Evolutionary conservation across 2,888 invertebrate genomes (phyloP).

Genomic region (Xestia ashworthii): DNA sequence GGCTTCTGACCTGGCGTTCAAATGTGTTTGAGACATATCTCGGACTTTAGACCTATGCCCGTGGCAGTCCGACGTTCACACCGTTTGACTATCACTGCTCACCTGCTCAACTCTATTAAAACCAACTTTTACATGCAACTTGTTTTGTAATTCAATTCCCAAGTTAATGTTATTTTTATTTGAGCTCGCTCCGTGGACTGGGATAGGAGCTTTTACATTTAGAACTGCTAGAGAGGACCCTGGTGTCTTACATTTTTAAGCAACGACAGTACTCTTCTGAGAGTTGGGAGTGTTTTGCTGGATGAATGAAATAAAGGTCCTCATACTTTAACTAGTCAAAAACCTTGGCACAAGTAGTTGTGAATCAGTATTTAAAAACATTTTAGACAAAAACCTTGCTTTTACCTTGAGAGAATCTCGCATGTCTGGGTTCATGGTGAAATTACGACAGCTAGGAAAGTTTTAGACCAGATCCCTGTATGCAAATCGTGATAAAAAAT

Average conservation of each 20-base stretch:
- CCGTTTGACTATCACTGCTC: no score
- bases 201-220: constrained; percentile 4
- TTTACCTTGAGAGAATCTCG: not conserved
- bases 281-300: not conserved
- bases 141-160: not conserved
- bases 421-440: not conserved
- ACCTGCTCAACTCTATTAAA: not conserved
- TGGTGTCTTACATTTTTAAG: constrained; percentile 9
- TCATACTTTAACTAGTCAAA: not conserved
- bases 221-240: not conserved
- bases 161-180: not conserved
- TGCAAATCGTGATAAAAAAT: constrained; percentile 9
- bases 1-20: no score
- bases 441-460: not conserved
- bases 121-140: not conserved
- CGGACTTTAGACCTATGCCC: no score
- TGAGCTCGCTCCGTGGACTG: not conserved
- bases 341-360: not conserved
- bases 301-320: not conserved
- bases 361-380: not conserved
- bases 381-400: not conserved
- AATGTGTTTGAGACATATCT: no score
- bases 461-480: not conserved
- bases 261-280: constrained; percentile 3
- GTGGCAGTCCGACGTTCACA: no score